Evolutionary conservation across 2,888 invertebrate genomes (phyloP).

Genomic region (Ceriagrion tenellum): DNA sequence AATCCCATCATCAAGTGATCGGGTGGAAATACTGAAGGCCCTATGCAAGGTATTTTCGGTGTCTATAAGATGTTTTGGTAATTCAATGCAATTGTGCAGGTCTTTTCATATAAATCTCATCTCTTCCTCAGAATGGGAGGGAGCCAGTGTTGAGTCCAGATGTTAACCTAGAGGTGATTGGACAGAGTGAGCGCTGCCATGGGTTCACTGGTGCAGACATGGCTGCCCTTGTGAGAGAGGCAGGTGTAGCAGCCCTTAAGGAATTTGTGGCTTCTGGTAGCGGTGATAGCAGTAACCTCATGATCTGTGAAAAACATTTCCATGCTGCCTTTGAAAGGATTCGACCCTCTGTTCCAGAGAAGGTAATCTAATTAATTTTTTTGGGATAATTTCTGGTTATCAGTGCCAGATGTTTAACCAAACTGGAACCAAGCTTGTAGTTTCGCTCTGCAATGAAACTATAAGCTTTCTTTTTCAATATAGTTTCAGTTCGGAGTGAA

Average conservation of each 20-base stretch:
- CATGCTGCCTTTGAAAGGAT: conserved; percentile 87
- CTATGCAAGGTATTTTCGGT: conserved; percentile 86
- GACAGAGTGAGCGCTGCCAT: conserved; percentile 83
- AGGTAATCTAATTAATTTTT: conserved; percentile 78
- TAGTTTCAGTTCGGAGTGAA: too few species aligned
- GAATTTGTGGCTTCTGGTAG: conserved; percentile 82
- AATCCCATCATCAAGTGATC: conserved; percentile 88
- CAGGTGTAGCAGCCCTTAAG: conserved; percentile 89
- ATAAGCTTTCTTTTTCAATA: too few species aligned
- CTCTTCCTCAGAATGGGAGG: conserved; percentile 84
- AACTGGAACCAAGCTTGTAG: too few species aligned
- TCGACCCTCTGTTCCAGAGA: conserved; percentile 91
- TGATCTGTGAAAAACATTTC: conserved; percentile 87
- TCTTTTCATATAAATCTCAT: conserved; percentile 60
- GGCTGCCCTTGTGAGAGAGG: conserved; percentile 92
- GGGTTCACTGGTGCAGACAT: conserved; percentile 97
- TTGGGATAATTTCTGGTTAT: too few species aligned
- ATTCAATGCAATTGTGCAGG: conserved; percentile 43
- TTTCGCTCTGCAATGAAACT: too few species aligned
- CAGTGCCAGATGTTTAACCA: too few species aligned
- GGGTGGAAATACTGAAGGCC: conserved; percentile 92
- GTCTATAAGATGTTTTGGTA: not conserved
- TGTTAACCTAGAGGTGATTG: conserved; percentile 87
- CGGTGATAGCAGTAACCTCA: conserved; percentile 78
- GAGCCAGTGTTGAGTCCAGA: conserved; percentile 87